Base-by-base conservation (phyloP, 1,140 invertebrate genomes). In the Meloidogyne hapla region DNA sequence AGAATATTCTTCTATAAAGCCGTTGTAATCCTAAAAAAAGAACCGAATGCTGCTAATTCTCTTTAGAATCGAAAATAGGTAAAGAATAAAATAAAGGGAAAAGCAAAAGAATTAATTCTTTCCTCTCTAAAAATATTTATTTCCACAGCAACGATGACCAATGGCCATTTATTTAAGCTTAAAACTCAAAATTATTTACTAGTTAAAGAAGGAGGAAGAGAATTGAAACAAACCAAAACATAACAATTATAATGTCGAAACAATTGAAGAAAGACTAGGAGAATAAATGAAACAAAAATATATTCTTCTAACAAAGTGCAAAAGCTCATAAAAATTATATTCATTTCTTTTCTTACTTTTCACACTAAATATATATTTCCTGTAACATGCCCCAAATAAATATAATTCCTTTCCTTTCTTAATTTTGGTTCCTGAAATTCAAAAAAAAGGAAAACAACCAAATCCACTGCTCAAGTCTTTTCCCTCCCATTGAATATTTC, bases 331-430 rank as follows among this genome's bases (percentile, higher is more conserved):
- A 56, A 56, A 18, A 18, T 48, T 33, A 33, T 33, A 33, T 33
- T 33, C 9, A 6, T 48, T 48, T 48, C 15, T 18, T 48, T 48
- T 4, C 45, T 18, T 48, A 48, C n/a, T n/a, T n/a, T n/a, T n/a
- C n/a, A n/a, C n/a, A n/a, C n/a, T 18, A 48, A 15, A 56, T 6
- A 56, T 48, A 18, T 48, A 15, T n/a, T 56, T 56, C 48, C 48
- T n/a, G 18, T n/a, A 56, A 56, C 48, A 56, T 56, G 48, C 48
- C 48, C 48, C 8, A 66, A 26, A 33, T 66, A 33, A 66, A 66
- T 33, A 66, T 18, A 25, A 15, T 15, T 15, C 15, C n/a, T 23
- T 65, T 40, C 5, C 21, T 28, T 10, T 66, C 38, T 66, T 21
- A 8, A 66, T 21, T 18, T 66, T 33, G 21, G 15, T 66, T 66